phyloP scores from a whole-genome alignment of 2,888 invertebrate genomes.

The Cephus nigrinus region DNA sequence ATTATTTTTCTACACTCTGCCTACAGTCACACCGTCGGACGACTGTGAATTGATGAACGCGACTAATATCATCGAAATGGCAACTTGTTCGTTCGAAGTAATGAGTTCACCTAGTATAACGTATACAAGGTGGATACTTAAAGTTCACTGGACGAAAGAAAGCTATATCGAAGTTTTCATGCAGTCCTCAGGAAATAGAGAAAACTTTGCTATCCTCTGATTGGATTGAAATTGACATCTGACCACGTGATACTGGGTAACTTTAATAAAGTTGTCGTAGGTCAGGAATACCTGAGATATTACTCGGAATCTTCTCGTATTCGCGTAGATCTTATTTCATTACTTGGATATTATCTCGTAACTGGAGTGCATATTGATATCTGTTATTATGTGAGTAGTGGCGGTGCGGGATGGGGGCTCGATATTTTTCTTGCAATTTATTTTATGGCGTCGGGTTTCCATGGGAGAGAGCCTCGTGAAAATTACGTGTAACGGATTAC shows the following conservation, averaged over 20 bases:
- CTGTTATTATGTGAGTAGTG: background rate
- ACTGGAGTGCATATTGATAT: background rate
- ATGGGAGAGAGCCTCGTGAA: conserved; percentile 12
- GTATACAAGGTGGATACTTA: background rate
- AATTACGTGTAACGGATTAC: conserved; percentile 21
- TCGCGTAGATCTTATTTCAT: background rate
- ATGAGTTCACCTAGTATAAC: background rate
- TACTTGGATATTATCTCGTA: background rate
- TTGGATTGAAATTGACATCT: background rate
- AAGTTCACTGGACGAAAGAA: background rate
- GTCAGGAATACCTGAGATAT: background rate
- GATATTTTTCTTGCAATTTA: background rate
- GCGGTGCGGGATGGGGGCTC: too few relatives aligned
- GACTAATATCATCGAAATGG: background rate
- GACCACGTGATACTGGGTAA: background rate
- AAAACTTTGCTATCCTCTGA: background rate
- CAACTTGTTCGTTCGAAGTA: background rate
- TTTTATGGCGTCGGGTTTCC: conserved; percentile 7
- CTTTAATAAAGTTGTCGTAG: background rate
- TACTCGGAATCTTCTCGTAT: background rate
- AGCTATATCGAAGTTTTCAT: background rate
- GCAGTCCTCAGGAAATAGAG: background rate
- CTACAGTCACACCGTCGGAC: background rate
- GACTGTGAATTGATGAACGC: background rate
- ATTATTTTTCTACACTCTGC: background rate